Evolutionary conservation across 2,797 vertebrate species (phyloP).

Genomic region (Nannoperca obscura): DNA sequence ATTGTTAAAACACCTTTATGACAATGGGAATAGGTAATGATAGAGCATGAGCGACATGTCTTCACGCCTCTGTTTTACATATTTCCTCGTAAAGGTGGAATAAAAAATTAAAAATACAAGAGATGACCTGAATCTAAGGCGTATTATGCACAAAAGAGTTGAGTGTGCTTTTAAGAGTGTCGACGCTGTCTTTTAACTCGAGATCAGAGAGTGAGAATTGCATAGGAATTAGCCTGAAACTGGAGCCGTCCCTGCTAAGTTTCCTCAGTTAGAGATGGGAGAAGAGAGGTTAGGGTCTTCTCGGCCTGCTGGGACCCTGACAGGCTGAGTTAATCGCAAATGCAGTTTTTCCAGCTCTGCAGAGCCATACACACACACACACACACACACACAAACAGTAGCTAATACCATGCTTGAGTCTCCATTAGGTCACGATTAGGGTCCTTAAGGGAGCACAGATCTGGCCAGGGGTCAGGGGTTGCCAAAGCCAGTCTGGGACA

Average conservation of each 20-base stretch:
- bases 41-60: slow-evolving; percentile 37
- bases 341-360: slow-evolving; percentile 39
- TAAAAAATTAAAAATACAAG: slow-evolving; percentile 80
- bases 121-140: slow-evolving; percentile 71
- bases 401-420: slow-evolving; percentile 58
- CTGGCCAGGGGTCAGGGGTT: slow-evolving; percentile 81
- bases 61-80: slow-evolving; percentile 58
- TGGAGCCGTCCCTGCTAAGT: slow-evolving; percentile 28
- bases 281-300: slow-evolving; percentile 57
- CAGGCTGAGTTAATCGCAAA: slow-evolving; percentile 38
- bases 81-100: slow-evolving; percentile 68
- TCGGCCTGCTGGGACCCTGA: slow-evolving; percentile 50
- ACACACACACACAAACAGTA: slow-evolving; percentile 51
- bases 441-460: slow-evolving; percentile 72
- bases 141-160: slow-evolving; percentile 74
- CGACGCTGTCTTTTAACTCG: slow-evolving; percentile 76
- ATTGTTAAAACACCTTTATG: slow-evolving; percentile 36
- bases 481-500: slow-evolving; percentile 81
- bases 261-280: slow-evolving; percentile 58
- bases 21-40: slow-evolving; percentile 61
- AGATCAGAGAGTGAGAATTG: slow-evolving; percentile 77
- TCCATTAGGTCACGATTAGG: slow-evolving; percentile 79
- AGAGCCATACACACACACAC: slow-evolving; percentile 38
- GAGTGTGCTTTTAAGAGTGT: slow-evolving; percentile 70
- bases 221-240: slow-evolving; percentile 72